phyloP scores from a whole-genome alignment of 2,113 vertebrate genomes.

The Vidua macroura region DNA sequence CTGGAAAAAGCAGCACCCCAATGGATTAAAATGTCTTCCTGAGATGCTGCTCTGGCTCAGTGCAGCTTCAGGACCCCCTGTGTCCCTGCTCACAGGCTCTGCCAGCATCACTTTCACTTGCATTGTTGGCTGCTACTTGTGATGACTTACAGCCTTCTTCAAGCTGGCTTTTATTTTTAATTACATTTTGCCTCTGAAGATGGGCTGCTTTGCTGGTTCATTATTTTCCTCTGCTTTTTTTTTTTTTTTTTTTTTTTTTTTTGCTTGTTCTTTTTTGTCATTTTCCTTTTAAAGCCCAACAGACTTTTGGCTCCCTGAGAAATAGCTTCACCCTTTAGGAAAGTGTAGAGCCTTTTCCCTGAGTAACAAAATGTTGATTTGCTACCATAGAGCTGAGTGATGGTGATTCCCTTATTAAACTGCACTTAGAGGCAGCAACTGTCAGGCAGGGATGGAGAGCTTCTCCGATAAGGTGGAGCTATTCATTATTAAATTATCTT shows the following conservation, averaged over 20 bases:
- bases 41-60: not conserved
- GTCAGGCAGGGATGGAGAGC: slow-evolving; percentile 56
- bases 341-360: not conserved
- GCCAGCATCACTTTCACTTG: not conserved
- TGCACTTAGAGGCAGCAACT: slow-evolving; percentile 66
- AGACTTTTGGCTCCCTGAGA: not conserved
- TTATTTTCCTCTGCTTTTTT: not conserved
- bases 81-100: not conserved
- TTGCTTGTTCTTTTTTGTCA: not conserved
- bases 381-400: slow-evolving; percentile 28
- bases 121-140: not conserved
- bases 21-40: not conserved
- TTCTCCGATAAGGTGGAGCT: slow-evolving; percentile 67
- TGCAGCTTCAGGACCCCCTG: not conserved
- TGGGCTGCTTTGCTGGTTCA: not conserved
- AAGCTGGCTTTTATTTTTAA: slow-evolving; percentile 53
- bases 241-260: no score
- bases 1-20: not conserved
- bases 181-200: slow-evolving; percentile 38
- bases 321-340: slow-evolving; percentile 29
- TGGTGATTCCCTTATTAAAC: slow-evolving; percentile 65
- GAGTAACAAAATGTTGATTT: slow-evolving; percentile 36
- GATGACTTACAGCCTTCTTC: not conserved
- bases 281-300: not conserved
- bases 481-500: slow-evolving; percentile 71